A percentile compares a stretch with the other conserved stretches of the same genome.
Conservation (phyloP, 2,888 invertebrate species). For the Drosophila paramelanica region DNA sequence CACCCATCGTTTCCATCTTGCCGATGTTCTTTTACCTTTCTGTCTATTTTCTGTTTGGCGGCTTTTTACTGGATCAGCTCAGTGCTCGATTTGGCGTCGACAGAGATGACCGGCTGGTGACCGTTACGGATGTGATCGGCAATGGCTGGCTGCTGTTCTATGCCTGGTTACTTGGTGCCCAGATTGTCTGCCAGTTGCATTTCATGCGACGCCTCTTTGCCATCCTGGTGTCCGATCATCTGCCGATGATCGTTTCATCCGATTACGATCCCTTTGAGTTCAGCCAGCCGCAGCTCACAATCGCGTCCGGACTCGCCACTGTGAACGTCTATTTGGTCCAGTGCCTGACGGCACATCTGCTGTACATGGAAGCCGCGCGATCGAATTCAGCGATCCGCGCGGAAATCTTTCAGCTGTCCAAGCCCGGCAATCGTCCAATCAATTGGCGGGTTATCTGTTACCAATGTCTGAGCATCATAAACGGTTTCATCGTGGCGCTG, state of each 20-base stretch:
- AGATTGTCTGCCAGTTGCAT: constrained; percentile 90
- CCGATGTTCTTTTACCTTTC: constrained; percentile 88
- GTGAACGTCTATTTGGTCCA: constrained; percentile 88
- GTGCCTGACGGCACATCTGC: constrained; percentile 91
- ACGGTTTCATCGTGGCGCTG: constrained; percentile 86
- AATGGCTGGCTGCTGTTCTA: constrained; percentile 86
- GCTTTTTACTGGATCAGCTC: constrained; percentile 86
- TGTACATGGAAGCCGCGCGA: constrained; percentile 87
- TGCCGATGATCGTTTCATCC: constrained; percentile 73
- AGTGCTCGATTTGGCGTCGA: constrained; percentile 86
- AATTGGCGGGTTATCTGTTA: constrained; percentile 91
- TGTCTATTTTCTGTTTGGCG: constrained; percentile 88
- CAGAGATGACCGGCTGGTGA: constrained; percentile 63
- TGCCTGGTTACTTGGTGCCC: constrained; percentile 89
- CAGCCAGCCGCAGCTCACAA: constrained; percentile 83
- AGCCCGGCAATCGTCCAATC: constrained; percentile 93
- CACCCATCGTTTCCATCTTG: constrained; percentile 87
- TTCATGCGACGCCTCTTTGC: constrained; percentile 90
- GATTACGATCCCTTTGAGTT: constrained; percentile 5
- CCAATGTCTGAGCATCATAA: constrained; percentile 88
- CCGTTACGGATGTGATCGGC: constrained; percentile 68
- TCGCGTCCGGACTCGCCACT: constrained; percentile 87
- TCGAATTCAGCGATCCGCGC: constrained; percentile 87
- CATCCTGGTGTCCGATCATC: constrained; percentile 89
- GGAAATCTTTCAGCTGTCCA: constrained; percentile 90